phyloP scores from a whole-genome alignment of 2,113 vertebrate genomes.

The Neogale vison region DNA sequence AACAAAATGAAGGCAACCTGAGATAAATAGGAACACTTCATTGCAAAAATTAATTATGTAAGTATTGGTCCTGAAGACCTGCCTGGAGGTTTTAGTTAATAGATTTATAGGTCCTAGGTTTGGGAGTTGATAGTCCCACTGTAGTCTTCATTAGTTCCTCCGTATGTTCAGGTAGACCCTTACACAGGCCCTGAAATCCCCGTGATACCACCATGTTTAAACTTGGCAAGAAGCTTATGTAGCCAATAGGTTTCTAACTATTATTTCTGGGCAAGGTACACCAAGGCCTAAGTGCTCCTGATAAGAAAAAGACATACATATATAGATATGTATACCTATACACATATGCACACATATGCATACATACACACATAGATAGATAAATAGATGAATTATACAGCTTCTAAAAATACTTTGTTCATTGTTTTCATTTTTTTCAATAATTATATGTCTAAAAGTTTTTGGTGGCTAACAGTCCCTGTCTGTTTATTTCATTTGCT shows the following conservation, averaged over 20 bases:
- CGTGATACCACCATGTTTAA: not conserved
- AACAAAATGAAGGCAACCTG: constrained; percentile 2
- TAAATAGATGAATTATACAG: not conserved
- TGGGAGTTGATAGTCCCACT: not conserved
- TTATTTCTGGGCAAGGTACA: not conserved
- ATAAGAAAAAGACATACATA: not conserved
- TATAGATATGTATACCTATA: not conserved
- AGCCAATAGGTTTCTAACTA: not conserved
- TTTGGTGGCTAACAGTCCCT: not conserved
- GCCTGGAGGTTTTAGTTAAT: not conserved
- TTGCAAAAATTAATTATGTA: constrained; percentile 38
- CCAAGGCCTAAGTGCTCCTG: not conserved
- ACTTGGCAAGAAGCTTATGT: not conserved
- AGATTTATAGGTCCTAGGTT: constrained; percentile 40
- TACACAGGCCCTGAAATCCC: not conserved
- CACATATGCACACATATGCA: not conserved
- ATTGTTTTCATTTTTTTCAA: not conserved
- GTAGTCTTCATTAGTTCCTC: not conserved
- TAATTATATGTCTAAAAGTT: not conserved
- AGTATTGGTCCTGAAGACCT: constrained; percentile 11
- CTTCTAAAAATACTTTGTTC: not conserved
- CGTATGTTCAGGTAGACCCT: not conserved
- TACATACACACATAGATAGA: not conserved
- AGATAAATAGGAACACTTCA: not conserved
- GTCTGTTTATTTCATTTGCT: not conserved